Percentiles rank a stretch among this genome's conserved stretches.
Evolutionary conservation across 2,888 invertebrate genomes (phyloP).

Genomic region (Synergus japonicus): DNA sequence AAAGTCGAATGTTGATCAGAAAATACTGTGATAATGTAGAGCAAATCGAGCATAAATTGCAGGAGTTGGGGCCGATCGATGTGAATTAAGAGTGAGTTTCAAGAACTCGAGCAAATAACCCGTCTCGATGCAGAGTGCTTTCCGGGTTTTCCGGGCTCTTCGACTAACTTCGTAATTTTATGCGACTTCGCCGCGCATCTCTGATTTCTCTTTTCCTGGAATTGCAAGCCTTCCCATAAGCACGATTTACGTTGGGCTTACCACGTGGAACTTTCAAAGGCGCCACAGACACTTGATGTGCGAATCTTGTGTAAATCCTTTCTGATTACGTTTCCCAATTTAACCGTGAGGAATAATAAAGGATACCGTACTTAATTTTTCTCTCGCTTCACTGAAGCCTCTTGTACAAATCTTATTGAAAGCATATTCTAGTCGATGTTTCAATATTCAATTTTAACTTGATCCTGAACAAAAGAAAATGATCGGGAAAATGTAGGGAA

Average conservation of each 20-base stretch:
- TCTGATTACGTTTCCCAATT: background rate
- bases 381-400: background rate
- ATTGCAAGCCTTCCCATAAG: background rate
- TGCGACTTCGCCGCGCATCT: slow-evolving; percentile 29
- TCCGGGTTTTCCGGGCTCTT: slow-evolving; percentile 21
- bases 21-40: slow-evolving; percentile 34
- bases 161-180: slow-evolving; percentile 4
- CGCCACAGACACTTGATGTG: slow-evolving; percentile 4
- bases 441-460: too few species aligned
- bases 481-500: too few species aligned
- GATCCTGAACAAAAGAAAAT: too few species aligned
- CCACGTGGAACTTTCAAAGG: slow-evolving; percentile 19
- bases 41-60: slow-evolving; percentile 37
- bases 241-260: slow-evolving; percentile 31
- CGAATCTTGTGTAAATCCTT: slow-evolving; percentile 23
- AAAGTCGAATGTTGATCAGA: slow-evolving; percentile 24
- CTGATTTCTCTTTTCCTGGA: slow-evolving; percentile 15
- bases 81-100: slow-evolving; percentile 37
- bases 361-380: background rate
- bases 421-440: too few species aligned
- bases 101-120: slow-evolving; percentile 39
- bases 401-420: background rate
- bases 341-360: background rate
- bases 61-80: slow-evolving; percentile 21
- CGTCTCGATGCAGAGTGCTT: slow-evolving; percentile 12